phyloP scores from a whole-genome alignment of 2,888 invertebrate species.

The Chaetoderma sp. region DNA sequence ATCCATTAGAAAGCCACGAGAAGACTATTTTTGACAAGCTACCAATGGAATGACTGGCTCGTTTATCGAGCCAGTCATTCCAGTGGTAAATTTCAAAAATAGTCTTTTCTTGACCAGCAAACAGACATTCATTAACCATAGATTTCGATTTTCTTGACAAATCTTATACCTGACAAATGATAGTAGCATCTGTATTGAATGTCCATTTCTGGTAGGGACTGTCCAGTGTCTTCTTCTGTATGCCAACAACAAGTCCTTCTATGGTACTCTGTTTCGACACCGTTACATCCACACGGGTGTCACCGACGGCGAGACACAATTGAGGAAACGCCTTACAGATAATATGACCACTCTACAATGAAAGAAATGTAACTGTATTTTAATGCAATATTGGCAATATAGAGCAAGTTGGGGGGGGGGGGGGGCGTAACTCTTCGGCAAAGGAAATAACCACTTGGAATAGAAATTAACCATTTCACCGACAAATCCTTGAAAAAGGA shows the following conservation, averaged over 20 bases:
- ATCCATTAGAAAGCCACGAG: too few species aligned
- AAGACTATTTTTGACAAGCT: too few species aligned
- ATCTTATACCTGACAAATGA: too few species aligned
- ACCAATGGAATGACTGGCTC: too few species aligned
- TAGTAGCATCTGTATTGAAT: slow-evolving; percentile 62
- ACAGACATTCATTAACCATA: too few species aligned
- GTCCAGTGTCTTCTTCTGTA: slow-evolving; percentile 57
- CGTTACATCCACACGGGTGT: slow-evolving; percentile 43
- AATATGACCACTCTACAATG: slow-evolving; percentile 61
- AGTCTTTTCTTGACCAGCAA: too few species aligned
- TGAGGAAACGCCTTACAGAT: slow-evolving; percentile 61
- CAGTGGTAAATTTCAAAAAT: too few species aligned
- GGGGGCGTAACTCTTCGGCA: neutral
- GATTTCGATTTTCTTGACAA: too few species aligned
- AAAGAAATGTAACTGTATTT: neutral
- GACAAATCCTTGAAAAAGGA: too few species aligned
- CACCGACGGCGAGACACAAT: slow-evolving; percentile 59
- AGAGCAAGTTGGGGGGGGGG: neutral
- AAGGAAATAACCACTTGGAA: too few species aligned
- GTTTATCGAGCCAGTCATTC: too few species aligned
- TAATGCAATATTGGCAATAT: neutral
- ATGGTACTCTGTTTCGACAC: slow-evolving; percentile 38
- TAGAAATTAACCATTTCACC: too few species aligned
- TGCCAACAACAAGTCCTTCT: slow-evolving; percentile 54
- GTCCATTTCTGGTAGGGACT: slow-evolving; percentile 62